Conservation (phyloP, 2,888 invertebrate species). For the Leucoma salicis region DNA sequence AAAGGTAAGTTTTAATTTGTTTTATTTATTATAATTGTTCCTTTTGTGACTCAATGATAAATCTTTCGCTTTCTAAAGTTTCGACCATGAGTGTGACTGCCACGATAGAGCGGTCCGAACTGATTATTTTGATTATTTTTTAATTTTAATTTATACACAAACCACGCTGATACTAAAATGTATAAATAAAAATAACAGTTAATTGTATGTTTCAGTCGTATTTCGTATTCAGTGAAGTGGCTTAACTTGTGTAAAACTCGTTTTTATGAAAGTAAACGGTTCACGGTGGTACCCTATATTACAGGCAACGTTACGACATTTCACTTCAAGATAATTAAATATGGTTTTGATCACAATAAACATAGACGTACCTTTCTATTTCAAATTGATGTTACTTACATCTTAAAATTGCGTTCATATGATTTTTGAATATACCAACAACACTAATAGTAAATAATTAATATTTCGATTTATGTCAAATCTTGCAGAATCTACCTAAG, state of each 20-base stretch:
- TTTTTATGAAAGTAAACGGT: conserved; percentile 69
- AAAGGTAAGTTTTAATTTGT: conserved; percentile 59
- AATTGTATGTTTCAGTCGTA: conserved; percentile 26
- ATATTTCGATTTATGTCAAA: too few relatives aligned
- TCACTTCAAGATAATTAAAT: conserved; percentile 56
- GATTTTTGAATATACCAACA: too few relatives aligned
- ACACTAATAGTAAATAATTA: too few relatives aligned
- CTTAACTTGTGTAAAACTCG: conserved; percentile 48
- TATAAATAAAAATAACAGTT: conserved; percentile 12
- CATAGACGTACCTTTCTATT: background rate
- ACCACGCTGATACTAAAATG: conserved; percentile 4
- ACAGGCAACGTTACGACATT: conserved; percentile 52
- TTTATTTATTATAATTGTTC: conserved; percentile 46
- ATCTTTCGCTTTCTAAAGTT: conserved; percentile 75
- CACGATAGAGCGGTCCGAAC: conserved; percentile 51
- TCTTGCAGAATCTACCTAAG: too few relatives aligned
- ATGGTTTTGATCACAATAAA: conserved; percentile 26
- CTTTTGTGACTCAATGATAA: conserved; percentile 61
- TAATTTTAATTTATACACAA: conserved; percentile 10
- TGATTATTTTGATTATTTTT: conserved; percentile 40
- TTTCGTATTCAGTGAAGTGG: conserved; percentile 25
- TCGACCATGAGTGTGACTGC: conserved; percentile 74
- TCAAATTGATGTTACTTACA: too few relatives aligned
- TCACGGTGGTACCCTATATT: conserved; percentile 45
- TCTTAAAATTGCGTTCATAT: too few relatives aligned